Percentiles rank a stretch among this genome's conserved stretches.
phyloP scores from a whole-genome alignment of 2,113 vertebrate genomes.

The Megaceryle torquata region DNA sequence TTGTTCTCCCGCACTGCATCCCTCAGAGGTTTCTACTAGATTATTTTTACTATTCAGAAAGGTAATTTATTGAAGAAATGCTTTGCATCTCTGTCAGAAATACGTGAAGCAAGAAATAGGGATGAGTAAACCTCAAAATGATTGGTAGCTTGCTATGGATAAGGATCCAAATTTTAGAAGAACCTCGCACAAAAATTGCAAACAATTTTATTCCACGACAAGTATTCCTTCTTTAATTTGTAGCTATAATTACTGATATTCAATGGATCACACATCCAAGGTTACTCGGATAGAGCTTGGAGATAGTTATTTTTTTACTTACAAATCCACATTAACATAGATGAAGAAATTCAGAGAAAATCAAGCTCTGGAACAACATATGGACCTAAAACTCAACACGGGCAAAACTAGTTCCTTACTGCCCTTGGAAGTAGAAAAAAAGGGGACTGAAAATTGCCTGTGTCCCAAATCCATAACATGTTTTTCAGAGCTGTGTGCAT shows the following conservation, averaged over 20 bases:
- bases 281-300: not conserved
- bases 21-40: constrained; percentile 45
- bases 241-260: not conserved
- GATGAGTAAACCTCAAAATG: constrained; percentile 9
- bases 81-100: constrained; percentile 40
- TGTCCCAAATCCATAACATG: not conserved
- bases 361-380: not conserved
- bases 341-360: not conserved
- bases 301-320: not conserved
- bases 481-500: constrained; percentile 38
- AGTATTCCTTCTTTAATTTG: not conserved
- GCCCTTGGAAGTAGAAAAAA: not conserved
- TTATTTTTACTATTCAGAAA: constrained; percentile 62
- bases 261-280: not conserved
- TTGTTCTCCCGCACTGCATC: constrained; percentile 13
- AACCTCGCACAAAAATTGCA: not conserved
- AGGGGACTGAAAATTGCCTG: not conserved
- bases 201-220: not conserved
- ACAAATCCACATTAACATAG: not conserved
- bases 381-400: not conserved
- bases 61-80: constrained; percentile 56
- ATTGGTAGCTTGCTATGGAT: constrained; percentile 20
- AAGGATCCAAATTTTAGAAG: constrained; percentile 16
- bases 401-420: not conserved
- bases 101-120: constrained; percentile 7